Evolutionary conservation across 2,113 vertebrate genomes (phyloP).

Genomic region (Stomatorhinus ivindoensis): DNA sequence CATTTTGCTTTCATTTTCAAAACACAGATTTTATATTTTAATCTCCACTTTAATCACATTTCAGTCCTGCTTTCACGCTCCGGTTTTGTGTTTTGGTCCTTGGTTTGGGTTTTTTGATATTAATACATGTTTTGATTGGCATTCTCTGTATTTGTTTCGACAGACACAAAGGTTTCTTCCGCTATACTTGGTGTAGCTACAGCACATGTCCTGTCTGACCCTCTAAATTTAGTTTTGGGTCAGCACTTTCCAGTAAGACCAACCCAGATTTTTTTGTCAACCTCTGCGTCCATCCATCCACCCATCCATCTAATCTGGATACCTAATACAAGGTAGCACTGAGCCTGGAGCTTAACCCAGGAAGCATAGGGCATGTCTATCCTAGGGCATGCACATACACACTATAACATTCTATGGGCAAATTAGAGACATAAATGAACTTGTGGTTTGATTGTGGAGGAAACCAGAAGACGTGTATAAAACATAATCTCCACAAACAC

Average conservation of each 20-base stretch:
- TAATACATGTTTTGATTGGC: conserved; percentile 1
- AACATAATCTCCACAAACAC: background rate
- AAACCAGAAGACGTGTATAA: background rate
- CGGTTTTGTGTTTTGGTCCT: background rate
- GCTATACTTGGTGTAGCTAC: background rate
- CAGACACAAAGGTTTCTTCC: background rate
- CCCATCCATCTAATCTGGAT: background rate
- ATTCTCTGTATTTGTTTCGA: background rate
- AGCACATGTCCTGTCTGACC: background rate
- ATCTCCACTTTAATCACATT: conserved; percentile 17
- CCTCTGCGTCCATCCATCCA: background rate
- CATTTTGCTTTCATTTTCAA: background rate
- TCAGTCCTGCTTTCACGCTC: conserved; percentile 14
- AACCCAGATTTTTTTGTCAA: background rate
- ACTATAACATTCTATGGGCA: background rate
- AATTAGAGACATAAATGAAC: background rate
- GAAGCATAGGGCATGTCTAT: background rate
- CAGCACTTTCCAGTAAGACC: background rate
- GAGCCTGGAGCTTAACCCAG: background rate
- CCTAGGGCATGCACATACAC: background rate
- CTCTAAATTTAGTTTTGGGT: background rate
- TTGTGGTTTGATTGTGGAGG: background rate
- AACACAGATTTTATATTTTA: conserved; percentile 9
- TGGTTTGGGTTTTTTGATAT: background rate
- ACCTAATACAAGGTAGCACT: background rate